Evolutionary conservation across 2,113 vertebrate genomes (phyloP).

Genomic region (Hirundichthys speculiger): DNA sequence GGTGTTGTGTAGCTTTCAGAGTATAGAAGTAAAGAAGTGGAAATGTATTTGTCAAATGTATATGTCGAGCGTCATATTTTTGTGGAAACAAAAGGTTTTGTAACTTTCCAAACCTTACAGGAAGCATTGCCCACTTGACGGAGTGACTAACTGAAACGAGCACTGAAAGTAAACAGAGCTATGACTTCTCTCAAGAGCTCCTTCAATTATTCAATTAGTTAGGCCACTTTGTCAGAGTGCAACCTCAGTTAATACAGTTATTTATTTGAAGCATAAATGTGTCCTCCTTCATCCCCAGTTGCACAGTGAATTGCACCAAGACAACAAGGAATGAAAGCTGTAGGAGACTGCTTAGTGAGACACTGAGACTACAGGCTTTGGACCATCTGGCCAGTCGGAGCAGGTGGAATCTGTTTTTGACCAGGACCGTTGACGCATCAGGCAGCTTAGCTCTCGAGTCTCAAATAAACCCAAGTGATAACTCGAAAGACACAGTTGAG

Average conservation of each 20-base stretch:
- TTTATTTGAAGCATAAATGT: not conserved
- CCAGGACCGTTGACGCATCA: not conserved
- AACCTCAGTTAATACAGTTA: too few species aligned
- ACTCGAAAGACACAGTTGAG: too few species aligned
- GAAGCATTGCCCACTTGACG: not conserved
- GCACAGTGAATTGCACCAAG: not conserved
- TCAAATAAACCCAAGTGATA: too few species aligned
- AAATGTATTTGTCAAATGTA: too few species aligned
- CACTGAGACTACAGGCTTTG: too few species aligned
- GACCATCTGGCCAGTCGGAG: not conserved
- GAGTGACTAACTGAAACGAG: not conserved
- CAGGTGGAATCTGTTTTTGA: not conserved
- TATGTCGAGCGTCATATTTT: not conserved
- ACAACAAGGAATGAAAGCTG: not conserved
- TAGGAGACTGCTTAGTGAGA: not conserved
- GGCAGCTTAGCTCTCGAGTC: too few species aligned
- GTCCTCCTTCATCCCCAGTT: not conserved
- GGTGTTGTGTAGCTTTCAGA: too few species aligned
- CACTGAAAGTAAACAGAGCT: not conserved
- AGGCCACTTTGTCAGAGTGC: not conserved
- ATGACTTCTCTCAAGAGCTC: not conserved
- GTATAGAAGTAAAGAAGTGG: too few species aligned
- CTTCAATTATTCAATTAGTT: slow-evolving; percentile 5
- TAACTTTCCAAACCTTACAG: too few species aligned
- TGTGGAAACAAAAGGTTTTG: not conserved